Evolutionary conservation across 2,888 invertebrate genomes (phyloP), one percentile per base, ranked within the genome.

Genomic region (Oxytorus armatus): DNA sequence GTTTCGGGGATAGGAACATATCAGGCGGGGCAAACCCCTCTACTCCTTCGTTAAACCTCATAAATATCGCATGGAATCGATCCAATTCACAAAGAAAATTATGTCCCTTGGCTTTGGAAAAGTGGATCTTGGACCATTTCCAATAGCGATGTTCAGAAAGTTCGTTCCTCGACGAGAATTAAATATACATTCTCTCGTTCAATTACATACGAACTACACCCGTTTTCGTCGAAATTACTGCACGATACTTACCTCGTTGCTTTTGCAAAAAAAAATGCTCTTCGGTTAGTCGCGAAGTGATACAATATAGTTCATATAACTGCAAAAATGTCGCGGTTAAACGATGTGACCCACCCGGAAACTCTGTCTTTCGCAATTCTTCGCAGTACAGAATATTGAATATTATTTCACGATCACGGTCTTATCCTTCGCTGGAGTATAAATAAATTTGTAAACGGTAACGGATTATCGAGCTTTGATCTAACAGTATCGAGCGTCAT

Each of bases 91-190:
- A 16, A 69, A 14, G 23, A 51, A 72, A 61, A 72, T 49, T 39
- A 39, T 61, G 51, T 51, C 16, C 51, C 72, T 55, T 53, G 57
- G 61, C 59, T 63, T 42, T 63, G 42, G 77, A 70, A 65, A 70
- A 49, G 70, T 70, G 63, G 70, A 70, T 63, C 53, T 70, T 70
- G 65, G 70, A 77, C 16, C 18, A 47, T 70, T 53, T 70, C 70
- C 70, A 77, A 70, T 68, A 55, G 53, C 44, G 53, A 44, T 10
- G n/a, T n/a, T n/a, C n/a, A n/a, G n/a, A n/a, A n/a, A n/a, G n/a
- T n/a, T n/a, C n/a, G 44, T n/a, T 36, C 29, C 49, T 16, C n/a
- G 59, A 14, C 11, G 39, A 63, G 47, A 51, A 51, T 51, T 36
- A 55, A 44, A 74, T 74, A 44, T 68, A 33, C 10, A 14, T 16